Evolutionary conservation across 2,113 vertebrate genomes (phyloP).

Genomic region (Sylvietta virens): DNA sequence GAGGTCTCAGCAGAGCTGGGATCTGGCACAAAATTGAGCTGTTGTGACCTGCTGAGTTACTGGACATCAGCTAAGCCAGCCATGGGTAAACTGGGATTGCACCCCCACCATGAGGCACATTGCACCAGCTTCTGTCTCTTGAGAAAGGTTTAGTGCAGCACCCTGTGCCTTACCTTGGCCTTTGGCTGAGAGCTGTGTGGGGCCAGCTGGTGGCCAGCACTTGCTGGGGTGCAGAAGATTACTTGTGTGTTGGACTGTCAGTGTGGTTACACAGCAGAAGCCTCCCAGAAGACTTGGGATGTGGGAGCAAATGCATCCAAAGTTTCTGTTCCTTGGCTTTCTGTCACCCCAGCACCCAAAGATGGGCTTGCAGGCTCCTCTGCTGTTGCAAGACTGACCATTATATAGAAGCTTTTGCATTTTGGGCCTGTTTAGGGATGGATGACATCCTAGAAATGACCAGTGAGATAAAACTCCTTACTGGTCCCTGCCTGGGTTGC

Average conservation of each 20-base stretch:
- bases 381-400: background rate
- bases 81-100: background rate
- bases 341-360: background rate
- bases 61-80: background rate
- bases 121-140: fast-evolving
- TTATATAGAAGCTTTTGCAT: background rate
- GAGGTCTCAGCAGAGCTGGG: background rate
- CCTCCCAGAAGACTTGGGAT: background rate
- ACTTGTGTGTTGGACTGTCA: background rate
- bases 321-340: background rate
- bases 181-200: background rate
- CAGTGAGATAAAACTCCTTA: background rate
- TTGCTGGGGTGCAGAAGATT: background rate
- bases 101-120: fast-evolving
- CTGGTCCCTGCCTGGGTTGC: background rate
- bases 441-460: background rate
- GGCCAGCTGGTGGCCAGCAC: background rate
- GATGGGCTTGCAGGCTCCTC: background rate
- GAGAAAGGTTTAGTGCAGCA: background rate
- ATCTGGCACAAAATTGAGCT: background rate
- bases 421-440: background rate
- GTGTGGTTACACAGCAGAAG: background rate
- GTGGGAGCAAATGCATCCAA: background rate
- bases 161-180: background rate
- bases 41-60: background rate